Evolutionary conservation across 2,113 vertebrate genomes (phyloP).

Genomic region (Glaucidium brasilianum): DNA sequence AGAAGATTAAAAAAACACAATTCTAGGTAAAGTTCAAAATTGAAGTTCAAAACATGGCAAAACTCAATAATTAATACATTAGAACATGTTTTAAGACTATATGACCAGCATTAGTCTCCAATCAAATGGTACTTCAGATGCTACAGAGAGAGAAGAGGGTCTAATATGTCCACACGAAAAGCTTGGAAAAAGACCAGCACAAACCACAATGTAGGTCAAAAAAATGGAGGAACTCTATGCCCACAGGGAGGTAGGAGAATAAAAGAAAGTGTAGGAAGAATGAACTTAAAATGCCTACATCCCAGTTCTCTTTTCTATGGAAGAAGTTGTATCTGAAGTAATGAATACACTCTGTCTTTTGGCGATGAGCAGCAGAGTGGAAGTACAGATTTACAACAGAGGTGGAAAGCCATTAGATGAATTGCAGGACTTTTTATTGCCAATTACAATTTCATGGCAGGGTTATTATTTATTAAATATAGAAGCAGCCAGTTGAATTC

Average conservation of each 20-base stretch:
- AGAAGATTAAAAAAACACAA: neutral
- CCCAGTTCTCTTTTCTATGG: neutral
- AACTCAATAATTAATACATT: neutral
- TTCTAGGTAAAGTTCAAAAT: neutral
- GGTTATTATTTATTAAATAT: slow-evolving; percentile 62
- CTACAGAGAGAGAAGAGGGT: neutral
- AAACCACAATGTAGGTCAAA: neutral
- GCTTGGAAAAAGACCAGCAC: neutral
- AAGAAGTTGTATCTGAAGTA: neutral
- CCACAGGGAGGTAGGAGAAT: neutral
- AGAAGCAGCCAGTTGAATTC: slow-evolving; percentile 30
- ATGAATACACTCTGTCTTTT: slow-evolving; percentile 34
- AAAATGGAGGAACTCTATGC: neutral
- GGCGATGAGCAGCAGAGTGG: neutral
- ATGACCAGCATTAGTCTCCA: neutral
- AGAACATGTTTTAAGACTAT: neutral
- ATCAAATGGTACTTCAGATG: neutral
- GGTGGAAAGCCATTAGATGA: slow-evolving; percentile 2
- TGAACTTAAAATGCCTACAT: neutral
- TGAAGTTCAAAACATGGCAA: neutral
- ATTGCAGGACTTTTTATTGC: slow-evolving; percentile 41
- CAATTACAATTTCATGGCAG: slow-evolving; percentile 47
- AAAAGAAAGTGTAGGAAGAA: neutral
- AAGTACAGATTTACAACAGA: neutral
- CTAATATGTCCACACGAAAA: neutral